Evolutionary conservation across 2,888 invertebrate genomes (phyloP).

Genomic region (Euspilapteryx auroguttella): DNA sequence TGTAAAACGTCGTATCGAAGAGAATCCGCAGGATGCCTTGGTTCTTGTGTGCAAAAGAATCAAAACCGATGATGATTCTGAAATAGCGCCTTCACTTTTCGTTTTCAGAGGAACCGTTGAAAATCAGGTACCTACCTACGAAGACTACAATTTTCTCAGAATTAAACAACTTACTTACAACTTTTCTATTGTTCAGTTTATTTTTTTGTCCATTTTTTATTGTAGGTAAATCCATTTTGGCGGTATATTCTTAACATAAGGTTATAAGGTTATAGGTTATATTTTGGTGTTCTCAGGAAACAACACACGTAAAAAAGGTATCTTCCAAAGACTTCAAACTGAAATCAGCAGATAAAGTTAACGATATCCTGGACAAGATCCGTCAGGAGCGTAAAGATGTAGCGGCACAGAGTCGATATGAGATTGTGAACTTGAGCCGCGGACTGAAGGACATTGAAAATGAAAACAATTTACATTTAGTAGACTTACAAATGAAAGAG

Average conservation of each 20-base stretch:
- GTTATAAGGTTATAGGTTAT: too few relatives aligned
- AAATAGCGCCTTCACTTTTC: slow-evolving; percentile 63
- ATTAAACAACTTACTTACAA: too few relatives aligned
- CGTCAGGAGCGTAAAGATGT: slow-evolving; percentile 33
- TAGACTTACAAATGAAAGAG: slow-evolving; percentile 26
- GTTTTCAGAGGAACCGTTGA: slow-evolving; percentile 75
- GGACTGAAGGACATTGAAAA: slow-evolving; percentile 19
- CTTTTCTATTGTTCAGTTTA: too few relatives aligned
- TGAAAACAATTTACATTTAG: slow-evolving; percentile 23
- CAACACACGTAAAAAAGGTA: slow-evolving; percentile 23
- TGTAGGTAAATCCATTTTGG: too few relatives aligned
- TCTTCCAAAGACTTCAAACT: slow-evolving; percentile 29
- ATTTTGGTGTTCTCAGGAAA: slow-evolving; percentile 43
- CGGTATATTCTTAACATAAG: too few relatives aligned
- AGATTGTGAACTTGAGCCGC: slow-evolving; percentile 39
- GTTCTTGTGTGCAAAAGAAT: slow-evolving; percentile 71
- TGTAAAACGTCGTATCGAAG: slow-evolving; percentile 72
- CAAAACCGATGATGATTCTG: slow-evolving; percentile 54
- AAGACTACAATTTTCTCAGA: too few relatives aligned
- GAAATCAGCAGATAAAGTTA: slow-evolving; percentile 23
- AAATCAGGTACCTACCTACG: slow-evolving; percentile 52
- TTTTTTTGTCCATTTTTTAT: too few relatives aligned
- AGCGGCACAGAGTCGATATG: slow-evolving; percentile 30
- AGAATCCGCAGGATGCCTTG: slow-evolving; percentile 71
- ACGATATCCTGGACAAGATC: slow-evolving; percentile 37